Evolutionary conservation across 2,113 vertebrate species (phyloP).

Genomic region (Diadophis punctatus): DNA sequence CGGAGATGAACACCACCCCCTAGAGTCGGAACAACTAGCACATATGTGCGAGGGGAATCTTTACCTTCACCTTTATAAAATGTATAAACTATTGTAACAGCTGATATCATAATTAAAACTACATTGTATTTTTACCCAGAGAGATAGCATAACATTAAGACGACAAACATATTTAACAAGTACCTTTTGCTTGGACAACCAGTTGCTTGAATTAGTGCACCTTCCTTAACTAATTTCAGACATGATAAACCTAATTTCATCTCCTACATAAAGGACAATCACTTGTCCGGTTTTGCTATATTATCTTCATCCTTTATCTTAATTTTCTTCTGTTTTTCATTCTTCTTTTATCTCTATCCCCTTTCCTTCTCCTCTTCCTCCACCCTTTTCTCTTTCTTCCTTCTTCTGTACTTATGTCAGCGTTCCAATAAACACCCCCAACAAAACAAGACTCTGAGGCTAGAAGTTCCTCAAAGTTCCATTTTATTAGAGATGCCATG

Average conservation of each 20-base stretch:
- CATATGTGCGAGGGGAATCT: no score
- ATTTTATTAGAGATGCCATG: no score
- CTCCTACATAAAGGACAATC: not conserved
- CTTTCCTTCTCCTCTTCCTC: not conserved
- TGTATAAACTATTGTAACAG: not conserved
- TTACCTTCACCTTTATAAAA: not conserved
- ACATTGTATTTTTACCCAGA: not conserved
- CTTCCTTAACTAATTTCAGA: not conserved
- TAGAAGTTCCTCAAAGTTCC: no score
- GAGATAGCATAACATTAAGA: not conserved
- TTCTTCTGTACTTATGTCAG: not conserved
- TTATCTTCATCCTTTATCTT: not conserved
- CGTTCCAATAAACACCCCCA: no score
- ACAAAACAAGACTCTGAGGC: no score
- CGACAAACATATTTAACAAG: not conserved
- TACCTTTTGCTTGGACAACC: not conserved
- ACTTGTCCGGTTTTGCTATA: not conserved
- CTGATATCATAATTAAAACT: not conserved
- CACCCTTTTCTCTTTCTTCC: not conserved
- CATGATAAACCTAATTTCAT: not conserved
- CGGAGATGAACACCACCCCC: no score
- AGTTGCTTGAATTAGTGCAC: not conserved
- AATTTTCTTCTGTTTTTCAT: not conserved
- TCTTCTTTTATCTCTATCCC: not conserved
- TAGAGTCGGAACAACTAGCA: no score